These are phyloP conservation scores for Barypeithes pellucidus DNA, from an alignment of 2,888 invertebrate genomes.

Conservation along the genomic window DNA sequence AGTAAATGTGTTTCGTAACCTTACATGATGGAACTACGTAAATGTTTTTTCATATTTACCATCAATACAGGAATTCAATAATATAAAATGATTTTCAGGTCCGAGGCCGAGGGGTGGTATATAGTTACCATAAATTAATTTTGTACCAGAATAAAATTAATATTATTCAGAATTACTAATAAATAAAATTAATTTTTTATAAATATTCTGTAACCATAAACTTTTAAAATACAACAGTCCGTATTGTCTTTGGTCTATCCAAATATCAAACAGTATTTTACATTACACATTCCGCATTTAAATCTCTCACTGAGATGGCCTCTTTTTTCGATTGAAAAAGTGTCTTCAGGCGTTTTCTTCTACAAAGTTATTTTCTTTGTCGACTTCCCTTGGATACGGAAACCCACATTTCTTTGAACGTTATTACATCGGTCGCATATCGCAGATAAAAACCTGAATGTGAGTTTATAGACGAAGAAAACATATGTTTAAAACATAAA, in stretches of 20 bases:
- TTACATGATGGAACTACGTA: no score
- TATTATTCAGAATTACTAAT: not conserved
- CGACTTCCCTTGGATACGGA: conserved; percentile 13
- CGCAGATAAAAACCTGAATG: conserved; percentile 1
- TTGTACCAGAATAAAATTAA: no score
- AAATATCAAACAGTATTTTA: not conserved
- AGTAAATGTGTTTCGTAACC: no score
- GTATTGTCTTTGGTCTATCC: not conserved
- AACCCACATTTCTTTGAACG: conserved; percentile 23
- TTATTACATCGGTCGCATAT: conserved; percentile 9
- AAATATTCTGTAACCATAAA: no score
- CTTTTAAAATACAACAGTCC: no score
- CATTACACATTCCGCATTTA: conserved; percentile 3
- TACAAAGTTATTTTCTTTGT: conserved; percentile 18
- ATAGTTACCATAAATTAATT: no score
- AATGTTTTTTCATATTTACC: no score
- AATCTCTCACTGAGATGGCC: conserved; percentile 12
- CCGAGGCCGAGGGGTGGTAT: no score
- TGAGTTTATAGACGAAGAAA: conserved; percentile 2
- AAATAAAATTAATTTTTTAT: no score
- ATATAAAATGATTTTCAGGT: no score
- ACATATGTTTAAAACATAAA: conserved; percentile 8
- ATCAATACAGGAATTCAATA: no score
- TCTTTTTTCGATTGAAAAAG: conserved; percentile 16
- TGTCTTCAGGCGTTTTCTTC: conserved; percentile 7